phyloP scores from a whole-genome alignment of 2,113 vertebrate species.

The Xyrauchen texanus region DNA sequence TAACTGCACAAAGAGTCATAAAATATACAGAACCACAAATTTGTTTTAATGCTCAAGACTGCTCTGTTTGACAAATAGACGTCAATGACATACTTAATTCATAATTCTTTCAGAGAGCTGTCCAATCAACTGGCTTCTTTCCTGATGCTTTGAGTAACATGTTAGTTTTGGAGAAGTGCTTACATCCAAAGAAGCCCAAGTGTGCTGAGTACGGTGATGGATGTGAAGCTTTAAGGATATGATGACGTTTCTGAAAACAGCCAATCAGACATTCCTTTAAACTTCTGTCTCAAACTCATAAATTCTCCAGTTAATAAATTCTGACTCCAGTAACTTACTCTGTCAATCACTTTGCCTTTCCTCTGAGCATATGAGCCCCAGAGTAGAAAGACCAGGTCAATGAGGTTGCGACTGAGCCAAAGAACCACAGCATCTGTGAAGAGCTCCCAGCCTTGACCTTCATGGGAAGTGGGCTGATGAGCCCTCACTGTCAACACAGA shows the following conservation, averaged over 20 bases:
- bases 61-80: too few relatives aligned
- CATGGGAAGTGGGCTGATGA: conserved; percentile 81
- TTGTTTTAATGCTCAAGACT: too few relatives aligned
- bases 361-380: conserved; percentile 86
- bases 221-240: conserved; percentile 87
- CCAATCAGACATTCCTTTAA: neutral
- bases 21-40: too few relatives aligned
- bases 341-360: conserved; percentile 81
- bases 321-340: conserved; percentile 66
- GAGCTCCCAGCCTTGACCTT: conserved; percentile 81
- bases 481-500: conserved; percentile 82
- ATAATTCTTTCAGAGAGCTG: conserved; percentile 61
- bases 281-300: too few relatives aligned
- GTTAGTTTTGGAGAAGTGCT: conserved; percentile 92
- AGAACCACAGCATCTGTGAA: conserved; percentile 81
- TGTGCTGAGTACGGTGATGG: conserved; percentile 89
- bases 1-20: neutral
- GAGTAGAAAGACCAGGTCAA: conserved; percentile 81
- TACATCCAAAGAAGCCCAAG: conserved; percentile 90
- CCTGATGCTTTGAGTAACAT: conserved; percentile 81
- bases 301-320: too few relatives aligned
- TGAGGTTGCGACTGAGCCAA: conserved; percentile 76
- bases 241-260: conserved; percentile 85
- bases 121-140: conserved; percentile 89
- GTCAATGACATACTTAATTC: too few relatives aligned